These are phyloP conservation scores for Epinephelus awoara DNA, from an alignment of 2,797 vertebrate species.

Conservation along the genomic window DNA sequence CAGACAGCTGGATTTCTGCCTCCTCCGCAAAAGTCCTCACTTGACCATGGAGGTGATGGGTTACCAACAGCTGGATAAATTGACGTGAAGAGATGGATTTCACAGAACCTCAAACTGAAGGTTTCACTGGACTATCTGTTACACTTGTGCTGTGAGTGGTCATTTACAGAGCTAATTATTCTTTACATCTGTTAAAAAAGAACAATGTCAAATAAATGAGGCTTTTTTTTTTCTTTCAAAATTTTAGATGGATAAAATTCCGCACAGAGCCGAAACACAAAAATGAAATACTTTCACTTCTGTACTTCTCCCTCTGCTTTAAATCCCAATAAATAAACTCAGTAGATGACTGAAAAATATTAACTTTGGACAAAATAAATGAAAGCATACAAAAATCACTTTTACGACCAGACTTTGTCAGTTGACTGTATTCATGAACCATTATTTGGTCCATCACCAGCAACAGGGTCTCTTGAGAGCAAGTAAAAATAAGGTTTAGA, in stretches of 20 bases:
- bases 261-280: neutral
- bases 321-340: conserved; percentile 15
- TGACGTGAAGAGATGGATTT: conserved; percentile 41
- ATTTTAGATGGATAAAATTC: neutral
- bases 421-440: neutral
- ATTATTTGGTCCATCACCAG: conserved; percentile 13
- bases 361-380: conserved; percentile 7
- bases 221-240: no score
- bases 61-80: conserved; percentile 45
- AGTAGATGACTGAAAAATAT: conserved; percentile 36
- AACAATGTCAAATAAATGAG: neutral
- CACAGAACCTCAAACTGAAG: conserved; percentile 26
- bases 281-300: neutral
- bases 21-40: conserved; percentile 57
- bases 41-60: conserved; percentile 61
- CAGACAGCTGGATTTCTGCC: conserved; percentile 58
- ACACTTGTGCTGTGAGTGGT: conserved; percentile 11
- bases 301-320: neutral
- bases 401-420: conserved; percentile 7
- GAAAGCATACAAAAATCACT: conserved; percentile 1
- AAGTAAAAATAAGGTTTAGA: conserved; percentile 29
- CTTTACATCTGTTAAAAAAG: conserved; percentile 3
- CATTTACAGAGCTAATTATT: neutral
- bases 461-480: conserved; percentile 24
- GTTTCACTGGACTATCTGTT: conserved; percentile 29